Conservation (phyloP, 2,888 invertebrate species). For the Watsonalla cultraria region DNA sequence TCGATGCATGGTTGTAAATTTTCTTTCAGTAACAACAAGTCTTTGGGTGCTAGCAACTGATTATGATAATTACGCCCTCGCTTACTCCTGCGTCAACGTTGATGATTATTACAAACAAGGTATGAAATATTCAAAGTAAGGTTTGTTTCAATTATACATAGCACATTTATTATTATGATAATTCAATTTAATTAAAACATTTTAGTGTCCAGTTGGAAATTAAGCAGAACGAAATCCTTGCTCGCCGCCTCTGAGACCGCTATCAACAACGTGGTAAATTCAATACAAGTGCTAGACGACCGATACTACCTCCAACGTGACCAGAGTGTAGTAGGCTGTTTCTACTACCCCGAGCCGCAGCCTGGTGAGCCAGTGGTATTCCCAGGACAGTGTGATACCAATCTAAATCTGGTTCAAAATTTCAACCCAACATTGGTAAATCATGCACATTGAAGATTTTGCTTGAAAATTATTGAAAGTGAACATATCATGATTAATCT, state of each 20-base stretch:
- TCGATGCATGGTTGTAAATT: conserved; percentile 23
- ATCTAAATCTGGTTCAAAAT: conserved; percentile 28
- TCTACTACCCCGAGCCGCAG: conserved; percentile 51
- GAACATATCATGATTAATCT: neutral
- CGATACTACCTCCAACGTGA: conserved; percentile 39
- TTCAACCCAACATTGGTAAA: conserved; percentile 37
- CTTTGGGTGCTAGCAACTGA: conserved; percentile 84
- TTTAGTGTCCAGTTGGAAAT: conserved; percentile 57
- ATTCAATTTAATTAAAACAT: conserved; percentile 1
- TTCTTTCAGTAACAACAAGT: conserved; percentile 42
- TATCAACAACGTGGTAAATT: conserved; percentile 35
- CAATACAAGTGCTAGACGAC: conserved; percentile 35
- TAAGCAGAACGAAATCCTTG: conserved; percentile 45
- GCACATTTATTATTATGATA: too few relatives aligned
- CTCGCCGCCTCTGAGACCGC: conserved; percentile 17
- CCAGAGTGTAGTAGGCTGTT: conserved; percentile 48
- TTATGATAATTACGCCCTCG: conserved; percentile 80
- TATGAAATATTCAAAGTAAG: conserved; percentile 28
- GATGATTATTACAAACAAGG: conserved; percentile 62
- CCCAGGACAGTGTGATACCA: conserved; percentile 48
- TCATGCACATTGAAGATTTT: neutral
- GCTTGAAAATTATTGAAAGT: too few relatives aligned
- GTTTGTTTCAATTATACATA: neutral
- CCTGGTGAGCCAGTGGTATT: conserved; percentile 45
- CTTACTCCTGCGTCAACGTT: conserved; percentile 81